Evolutionary conservation across 2,113 vertebrate species (phyloP).

Genomic region (Mesitornis unicolor): DNA sequence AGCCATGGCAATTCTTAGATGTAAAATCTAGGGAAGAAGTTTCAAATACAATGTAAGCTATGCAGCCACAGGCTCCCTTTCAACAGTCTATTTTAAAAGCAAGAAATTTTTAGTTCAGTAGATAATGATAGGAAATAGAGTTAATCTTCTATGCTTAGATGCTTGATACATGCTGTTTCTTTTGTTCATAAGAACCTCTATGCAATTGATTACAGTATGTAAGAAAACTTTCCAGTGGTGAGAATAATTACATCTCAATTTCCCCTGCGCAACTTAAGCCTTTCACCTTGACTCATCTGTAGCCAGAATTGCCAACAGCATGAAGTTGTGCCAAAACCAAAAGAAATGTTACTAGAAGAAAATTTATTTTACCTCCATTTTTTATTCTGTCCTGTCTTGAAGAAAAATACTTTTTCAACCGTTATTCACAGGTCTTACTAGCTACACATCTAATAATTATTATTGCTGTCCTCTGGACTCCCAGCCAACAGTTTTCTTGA

Average conservation of each 20-base stretch:
- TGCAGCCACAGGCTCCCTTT: background rate
- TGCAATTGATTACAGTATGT: background rate
- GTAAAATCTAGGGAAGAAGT: slow-evolving; percentile 20
- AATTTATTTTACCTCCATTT: background rate
- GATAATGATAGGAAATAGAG: background rate
- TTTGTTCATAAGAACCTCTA: background rate
- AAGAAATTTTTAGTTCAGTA: background rate
- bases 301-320: background rate
- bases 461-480: background rate
- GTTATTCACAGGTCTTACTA: background rate
- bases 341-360: background rate
- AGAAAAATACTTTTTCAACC: background rate
- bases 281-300: background rate
- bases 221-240: background rate
- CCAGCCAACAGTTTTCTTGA: background rate
- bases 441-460: background rate
- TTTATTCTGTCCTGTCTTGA: background rate
- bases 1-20: background rate
- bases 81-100: background rate
- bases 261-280: rapidly evolving
- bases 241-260: background rate
- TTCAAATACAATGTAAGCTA: background rate
- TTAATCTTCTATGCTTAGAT: background rate
- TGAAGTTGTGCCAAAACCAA: background rate
- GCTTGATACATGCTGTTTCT: background rate